phyloP scores from a whole-genome alignment of 2,797 vertebrate species.

The Hippoglossus hippoglossus region DNA sequence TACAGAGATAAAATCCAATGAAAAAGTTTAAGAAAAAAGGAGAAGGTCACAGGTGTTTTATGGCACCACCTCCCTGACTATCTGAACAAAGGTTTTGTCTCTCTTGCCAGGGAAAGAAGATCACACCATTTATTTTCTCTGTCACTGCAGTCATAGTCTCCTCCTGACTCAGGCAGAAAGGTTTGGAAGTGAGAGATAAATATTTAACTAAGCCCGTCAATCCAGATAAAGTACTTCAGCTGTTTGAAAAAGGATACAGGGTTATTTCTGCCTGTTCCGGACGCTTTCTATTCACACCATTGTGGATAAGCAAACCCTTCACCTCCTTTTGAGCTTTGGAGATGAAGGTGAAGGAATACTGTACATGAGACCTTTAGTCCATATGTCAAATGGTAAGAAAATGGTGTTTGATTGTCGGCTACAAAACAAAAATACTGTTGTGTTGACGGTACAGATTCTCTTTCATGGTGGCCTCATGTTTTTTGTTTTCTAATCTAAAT shows the following conservation, averaged over 20 bases:
- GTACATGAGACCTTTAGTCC: slow-evolving; percentile 5
- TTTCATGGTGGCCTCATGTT: not conserved
- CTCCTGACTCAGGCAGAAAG: slow-evolving; percentile 17
- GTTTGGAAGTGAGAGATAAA: slow-evolving; percentile 43
- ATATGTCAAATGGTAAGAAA: slow-evolving; percentile 10
- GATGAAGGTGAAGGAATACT: slow-evolving; percentile 7
- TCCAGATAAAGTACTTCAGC: slow-evolving; percentile 29
- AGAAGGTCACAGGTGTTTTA: slow-evolving; percentile 75
- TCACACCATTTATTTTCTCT: slow-evolving; percentile 50
- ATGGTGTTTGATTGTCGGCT: slow-evolving; percentile 3
- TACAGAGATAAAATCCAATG: not conserved
- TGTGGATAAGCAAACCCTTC: slow-evolving; percentile 16
- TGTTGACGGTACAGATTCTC: not conserved
- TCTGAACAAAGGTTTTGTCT: slow-evolving; percentile 55
- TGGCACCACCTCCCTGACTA: slow-evolving; percentile 40
- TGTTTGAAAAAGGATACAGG: slow-evolving; percentile 29
- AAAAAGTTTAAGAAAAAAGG: slow-evolving; percentile 18
- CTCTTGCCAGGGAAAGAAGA: slow-evolving; percentile 55
- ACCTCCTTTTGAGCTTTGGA: slow-evolving; percentile 14
- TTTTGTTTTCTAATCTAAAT: not conserved
- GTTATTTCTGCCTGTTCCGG: slow-evolving; percentile 34
- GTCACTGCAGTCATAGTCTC: slow-evolving; percentile 25
- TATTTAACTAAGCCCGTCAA: slow-evolving; percentile 52
- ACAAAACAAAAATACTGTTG: not conserved
- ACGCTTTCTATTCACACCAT: slow-evolving; percentile 9